Evolutionary conservation across 2,888 invertebrate species (phyloP).

Genomic region (Microctonus aethiopoides): DNA sequence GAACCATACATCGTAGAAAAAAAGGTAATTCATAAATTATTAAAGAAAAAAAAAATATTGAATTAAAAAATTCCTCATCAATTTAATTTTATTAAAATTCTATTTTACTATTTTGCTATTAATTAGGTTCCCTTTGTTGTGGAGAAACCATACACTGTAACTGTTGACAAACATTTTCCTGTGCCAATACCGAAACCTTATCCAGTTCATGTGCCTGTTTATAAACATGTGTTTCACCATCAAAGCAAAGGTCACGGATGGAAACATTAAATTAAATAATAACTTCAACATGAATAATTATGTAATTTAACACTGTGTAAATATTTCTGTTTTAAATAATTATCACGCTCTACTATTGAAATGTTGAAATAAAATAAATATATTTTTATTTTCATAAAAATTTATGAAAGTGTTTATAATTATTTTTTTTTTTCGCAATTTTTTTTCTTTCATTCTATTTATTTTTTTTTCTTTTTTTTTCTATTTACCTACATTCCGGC

Average conservation of each 20-base stretch:
- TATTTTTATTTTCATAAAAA: not conserved
- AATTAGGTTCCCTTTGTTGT: slow-evolving; percentile 69
- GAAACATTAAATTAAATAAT: slow-evolving; percentile 49
- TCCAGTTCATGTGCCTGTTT: slow-evolving; percentile 71
- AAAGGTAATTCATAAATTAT: too few species aligned
- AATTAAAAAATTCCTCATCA: not conserved
- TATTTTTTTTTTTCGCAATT: not conserved
- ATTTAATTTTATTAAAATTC: too few species aligned
- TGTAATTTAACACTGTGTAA: not conserved
- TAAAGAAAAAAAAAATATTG: not conserved
- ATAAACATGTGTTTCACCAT: slow-evolving; percentile 68
- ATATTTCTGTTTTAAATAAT: not conserved
- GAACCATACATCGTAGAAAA: slow-evolving; percentile 72
- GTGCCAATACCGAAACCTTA: slow-evolving; percentile 72
- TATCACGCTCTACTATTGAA: too few species aligned
- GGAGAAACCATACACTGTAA: slow-evolving; percentile 71
- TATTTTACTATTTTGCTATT: slow-evolving; percentile 3
- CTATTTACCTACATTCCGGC: not conserved
- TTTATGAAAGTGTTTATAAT: not conserved
- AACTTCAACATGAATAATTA: not conserved
- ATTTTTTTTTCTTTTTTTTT: not conserved
- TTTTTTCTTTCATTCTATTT: not conserved
- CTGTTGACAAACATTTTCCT: slow-evolving; percentile 70
- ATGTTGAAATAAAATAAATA: not conserved
- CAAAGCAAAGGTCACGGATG: slow-evolving; percentile 56